Evolutionary conservation across 2,113 vertebrate genomes (phyloP), one percentile per base, ranked within the genome.

Genomic region (Atlantisia rogersi): DNA sequence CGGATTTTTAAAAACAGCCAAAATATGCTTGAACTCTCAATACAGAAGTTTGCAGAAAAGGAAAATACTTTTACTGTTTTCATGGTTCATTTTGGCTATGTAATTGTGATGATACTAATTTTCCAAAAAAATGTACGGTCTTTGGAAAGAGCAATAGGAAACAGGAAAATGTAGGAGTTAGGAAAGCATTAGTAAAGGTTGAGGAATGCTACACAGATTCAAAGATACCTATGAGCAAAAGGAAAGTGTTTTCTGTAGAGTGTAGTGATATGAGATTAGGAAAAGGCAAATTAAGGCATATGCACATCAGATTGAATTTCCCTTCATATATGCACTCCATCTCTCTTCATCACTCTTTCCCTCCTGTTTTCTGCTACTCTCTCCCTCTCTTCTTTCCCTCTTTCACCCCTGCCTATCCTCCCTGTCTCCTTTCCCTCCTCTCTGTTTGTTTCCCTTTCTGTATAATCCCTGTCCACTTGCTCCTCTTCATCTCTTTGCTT

Each of bases 391-490:
- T 5, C 22, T 67, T 5, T 59, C 5, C 14, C 5, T 22, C n/a
- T 62, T 40, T 55, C 6, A 19, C 8, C 4, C 7, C 15, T 52
- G 11, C 5, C 19, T 48, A n/a, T 75, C 24, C 29, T 42, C 12
- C 10, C 9, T 28, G 11, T 55, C 9, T 37, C 21, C 4, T 7
- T 56, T 35, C 9, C 2, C 5, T 2, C 0, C 3, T 39, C 18
- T 10, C 8, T 50, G 5, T 26, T 12, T 9, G 0, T 69, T 68
- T 78, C 16, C 2, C 13, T 74, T 90, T 65, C 44, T 19, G 15
- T 20, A 15, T 37, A n/a, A 71, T 70, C 16, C 15, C 5, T 82
- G 40, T 48, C 5, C 26, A 25, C 31, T 53, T 68, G 17, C 53
- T 16, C 4, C 9, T 59, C 13, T 58, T 67, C 13, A 69, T 55